Percentiles rank a stretch among this genome's conserved stretches.
phyloP scores from a whole-genome alignment of 2,888 invertebrate genomes.

The Elmis aenea region DNA sequence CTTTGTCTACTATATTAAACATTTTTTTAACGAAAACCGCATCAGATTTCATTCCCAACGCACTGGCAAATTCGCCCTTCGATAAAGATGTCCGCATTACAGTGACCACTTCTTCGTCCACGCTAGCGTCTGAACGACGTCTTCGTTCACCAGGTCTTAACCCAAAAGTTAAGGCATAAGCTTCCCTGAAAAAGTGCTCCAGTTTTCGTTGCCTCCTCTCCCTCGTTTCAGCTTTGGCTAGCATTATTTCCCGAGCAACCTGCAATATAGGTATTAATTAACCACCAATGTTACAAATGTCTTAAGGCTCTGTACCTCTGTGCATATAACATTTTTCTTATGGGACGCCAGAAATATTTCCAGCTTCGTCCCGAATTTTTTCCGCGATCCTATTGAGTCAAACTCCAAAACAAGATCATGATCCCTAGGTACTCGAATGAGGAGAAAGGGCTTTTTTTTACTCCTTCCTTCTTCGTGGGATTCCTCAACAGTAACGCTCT shows the following conservation, averaged over 20 bases:
- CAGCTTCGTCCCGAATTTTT: slow-evolving; percentile 82
- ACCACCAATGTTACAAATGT: background rate
- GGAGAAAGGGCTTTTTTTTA: slow-evolving; percentile 75
- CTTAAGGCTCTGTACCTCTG: slow-evolving; percentile 55
- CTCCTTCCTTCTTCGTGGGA: slow-evolving; percentile 74
- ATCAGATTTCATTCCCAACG: slow-evolving; percentile 90
- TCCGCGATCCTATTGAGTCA: slow-evolving; percentile 71
- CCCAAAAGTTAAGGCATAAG: slow-evolving; percentile 90
- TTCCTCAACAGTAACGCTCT: slow-evolving; percentile 79
- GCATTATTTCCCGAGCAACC: slow-evolving; percentile 78
- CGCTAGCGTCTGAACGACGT: slow-evolving; percentile 64
- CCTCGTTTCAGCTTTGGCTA: slow-evolving; percentile 88
- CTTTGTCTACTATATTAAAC: slow-evolving; percentile 96
- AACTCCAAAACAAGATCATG: slow-evolving; percentile 91
- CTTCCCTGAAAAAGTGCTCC: slow-evolving; percentile 94
- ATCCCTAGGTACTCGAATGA: slow-evolving; percentile 78
- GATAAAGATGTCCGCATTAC: slow-evolving; percentile 91
- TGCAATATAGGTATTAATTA: slow-evolving; percentile 27
- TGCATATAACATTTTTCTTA: slow-evolving; percentile 73
- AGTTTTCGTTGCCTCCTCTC: slow-evolving; percentile 87
- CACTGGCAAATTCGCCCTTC: slow-evolving; percentile 89
- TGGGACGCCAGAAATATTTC: slow-evolving; percentile 79
- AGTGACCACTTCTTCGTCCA: slow-evolving; percentile 80
- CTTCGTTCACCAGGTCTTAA: slow-evolving; percentile 80
- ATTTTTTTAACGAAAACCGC: slow-evolving; percentile 94